Percentiles rank a stretch among this genome's conserved stretches.
Conservation (phyloP, 2,888 invertebrate genomes). For the Drosophila longiperda region DNA sequence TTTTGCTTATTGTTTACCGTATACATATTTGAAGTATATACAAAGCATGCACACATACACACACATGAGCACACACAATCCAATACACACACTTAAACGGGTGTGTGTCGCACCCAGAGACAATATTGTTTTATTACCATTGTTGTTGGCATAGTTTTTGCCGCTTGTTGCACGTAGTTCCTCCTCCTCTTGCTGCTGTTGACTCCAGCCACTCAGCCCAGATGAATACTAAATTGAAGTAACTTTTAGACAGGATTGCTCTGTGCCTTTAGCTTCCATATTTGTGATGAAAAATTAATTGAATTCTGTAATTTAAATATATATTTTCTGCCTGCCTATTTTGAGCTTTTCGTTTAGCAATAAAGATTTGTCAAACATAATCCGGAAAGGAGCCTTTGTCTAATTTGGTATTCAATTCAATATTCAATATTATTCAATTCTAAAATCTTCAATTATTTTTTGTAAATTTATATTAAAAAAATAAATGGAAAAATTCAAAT, state of each 20-base stretch:
- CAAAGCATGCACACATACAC: not conserved
- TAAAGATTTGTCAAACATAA: not conserved
- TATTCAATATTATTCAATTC: not conserved
- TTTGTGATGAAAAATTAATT: conserved; percentile 15
- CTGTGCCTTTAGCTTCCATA: not conserved
- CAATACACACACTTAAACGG: not conserved
- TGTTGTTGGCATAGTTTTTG: conserved; percentile 23
- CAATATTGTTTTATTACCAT: conserved; percentile 34
- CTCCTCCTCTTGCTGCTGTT: not conserved
- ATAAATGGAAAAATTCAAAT: not conserved
- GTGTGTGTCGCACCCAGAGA: conserved; percentile 3
- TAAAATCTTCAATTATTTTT: not conserved
- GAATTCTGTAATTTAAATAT: conserved; percentile 7
- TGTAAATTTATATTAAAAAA: not conserved
- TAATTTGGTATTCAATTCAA: not conserved
- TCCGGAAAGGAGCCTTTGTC: not conserved
- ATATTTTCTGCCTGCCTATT: conserved; percentile 1
- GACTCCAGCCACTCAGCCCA: conserved; percentile 7
- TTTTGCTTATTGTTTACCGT: conserved; percentile 30
- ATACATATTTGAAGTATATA: conserved; percentile 14
- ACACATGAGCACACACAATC: not conserved
- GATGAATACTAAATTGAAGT: conserved; percentile 2
- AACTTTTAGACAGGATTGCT: conserved; percentile 2
- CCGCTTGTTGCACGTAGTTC: conserved; percentile 30
- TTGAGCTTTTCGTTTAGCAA: not conserved